Percentiles rank a stretch among this genome's conserved stretches.
Evolutionary conservation across 2,113 vertebrate species (phyloP).

Genomic region (Rhea americana): DNA sequence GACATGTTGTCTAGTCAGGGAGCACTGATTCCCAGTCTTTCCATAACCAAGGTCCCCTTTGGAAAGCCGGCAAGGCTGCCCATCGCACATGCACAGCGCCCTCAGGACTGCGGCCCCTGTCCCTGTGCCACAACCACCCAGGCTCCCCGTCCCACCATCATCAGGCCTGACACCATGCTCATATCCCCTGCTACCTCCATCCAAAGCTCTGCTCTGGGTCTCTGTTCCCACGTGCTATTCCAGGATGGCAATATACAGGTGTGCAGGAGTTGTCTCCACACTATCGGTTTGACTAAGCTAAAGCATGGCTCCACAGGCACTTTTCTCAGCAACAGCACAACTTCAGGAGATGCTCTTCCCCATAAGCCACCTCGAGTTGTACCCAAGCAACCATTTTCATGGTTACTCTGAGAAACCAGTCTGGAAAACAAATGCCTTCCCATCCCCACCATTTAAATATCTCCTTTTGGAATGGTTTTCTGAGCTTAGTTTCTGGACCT

Average conservation of each 20-base stretch:
- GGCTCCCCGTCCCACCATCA: accelerated
- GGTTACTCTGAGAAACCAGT: not conserved
- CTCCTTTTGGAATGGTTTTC: not conserved
- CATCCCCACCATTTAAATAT: not conserved
- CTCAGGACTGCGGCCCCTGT: not conserved
- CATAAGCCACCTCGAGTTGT: not conserved
- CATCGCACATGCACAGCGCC: accelerated
- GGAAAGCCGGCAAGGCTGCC: not conserved
- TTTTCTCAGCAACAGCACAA: not conserved
- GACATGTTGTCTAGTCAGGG: not conserved
- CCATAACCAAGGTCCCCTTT: not conserved
- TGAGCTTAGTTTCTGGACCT: not conserved
- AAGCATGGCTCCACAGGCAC: accelerated
- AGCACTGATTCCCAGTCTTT: not conserved
- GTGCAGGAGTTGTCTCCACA: not conserved
- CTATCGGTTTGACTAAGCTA: not conserved
- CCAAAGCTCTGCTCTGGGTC: not conserved
- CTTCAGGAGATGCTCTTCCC: not conserved
- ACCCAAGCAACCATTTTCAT: not conserved
- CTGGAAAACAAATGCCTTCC: not conserved
- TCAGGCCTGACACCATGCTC: not conserved
- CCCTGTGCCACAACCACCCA: accelerated
- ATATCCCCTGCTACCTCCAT: accelerated
- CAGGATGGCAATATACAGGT: not conserved
- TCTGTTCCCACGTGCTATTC: not conserved